Evolutionary conservation across 1,140 invertebrate genomes (phyloP).

Genomic region (Pseudomyrmex pallidus): DNA sequence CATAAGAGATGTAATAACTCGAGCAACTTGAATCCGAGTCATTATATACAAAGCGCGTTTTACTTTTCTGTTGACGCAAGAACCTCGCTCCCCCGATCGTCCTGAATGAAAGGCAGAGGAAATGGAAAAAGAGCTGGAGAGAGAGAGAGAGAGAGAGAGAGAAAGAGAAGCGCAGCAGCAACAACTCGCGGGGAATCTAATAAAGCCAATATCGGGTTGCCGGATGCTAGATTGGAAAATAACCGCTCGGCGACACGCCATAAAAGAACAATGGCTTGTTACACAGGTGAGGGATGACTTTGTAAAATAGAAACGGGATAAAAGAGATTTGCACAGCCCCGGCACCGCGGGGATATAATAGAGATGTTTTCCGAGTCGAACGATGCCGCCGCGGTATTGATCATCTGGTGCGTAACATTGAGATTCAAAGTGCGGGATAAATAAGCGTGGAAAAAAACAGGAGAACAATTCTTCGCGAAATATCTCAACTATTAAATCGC

Average conservation of each 20-base stretch:
- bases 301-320: constrained; percentile 30
- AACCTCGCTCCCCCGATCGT: background rate
- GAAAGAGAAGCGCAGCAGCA: background rate
- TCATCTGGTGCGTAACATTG: constrained; percentile 21
- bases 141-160: background rate
- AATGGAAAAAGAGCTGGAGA: too few relatives aligned
- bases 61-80: too few relatives aligned
- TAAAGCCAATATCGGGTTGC: constrained; percentile 72
- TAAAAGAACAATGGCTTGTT: constrained; percentile 63
- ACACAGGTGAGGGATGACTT: constrained; percentile 13
- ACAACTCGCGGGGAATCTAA: constrained; percentile 58
- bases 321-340: constrained; percentile 31
- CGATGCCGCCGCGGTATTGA: constrained; percentile 21
- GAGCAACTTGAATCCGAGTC: background rate
- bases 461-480: background rate
- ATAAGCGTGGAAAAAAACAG: constrained; percentile 11
- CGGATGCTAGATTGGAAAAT: constrained; percentile 70
- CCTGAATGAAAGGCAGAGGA: background rate
- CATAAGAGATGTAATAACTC: background rate
- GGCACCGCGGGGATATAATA: constrained; percentile 12
- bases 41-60: too few relatives aligned
- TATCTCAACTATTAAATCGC: too few relatives aligned
- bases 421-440: constrained; percentile 37
- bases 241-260: constrained; percentile 60
- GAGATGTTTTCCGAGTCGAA: constrained; percentile 1